Percentiles rank a stretch among this genome's conserved stretches.
Conservation (phyloP, 2,113 vertebrate genomes). For the Strix aluco region DNA sequence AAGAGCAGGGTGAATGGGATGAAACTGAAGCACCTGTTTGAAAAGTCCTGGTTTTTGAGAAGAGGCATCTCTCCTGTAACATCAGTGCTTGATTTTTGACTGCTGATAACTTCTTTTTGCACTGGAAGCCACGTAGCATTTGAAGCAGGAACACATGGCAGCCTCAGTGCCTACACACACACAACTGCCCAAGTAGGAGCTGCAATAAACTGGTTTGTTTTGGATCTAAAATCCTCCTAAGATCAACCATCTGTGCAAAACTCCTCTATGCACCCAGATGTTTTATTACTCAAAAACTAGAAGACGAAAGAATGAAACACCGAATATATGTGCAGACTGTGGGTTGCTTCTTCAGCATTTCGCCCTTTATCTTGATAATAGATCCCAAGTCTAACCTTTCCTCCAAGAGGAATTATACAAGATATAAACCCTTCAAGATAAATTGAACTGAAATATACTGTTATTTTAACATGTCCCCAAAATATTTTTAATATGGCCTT, state of each 20-base stretch:
- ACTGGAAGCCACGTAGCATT: neutral
- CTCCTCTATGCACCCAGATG: neutral
- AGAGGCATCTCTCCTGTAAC: neutral
- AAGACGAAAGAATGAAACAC: neutral
- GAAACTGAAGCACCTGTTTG: neutral
- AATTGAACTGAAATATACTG: neutral
- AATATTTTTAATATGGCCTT: neutral
- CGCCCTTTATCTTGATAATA: neutral
- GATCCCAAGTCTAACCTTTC: neutral
- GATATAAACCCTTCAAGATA: neutral
- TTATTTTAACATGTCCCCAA: neutral
- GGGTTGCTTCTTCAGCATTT: neutral
- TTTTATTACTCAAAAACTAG: neutral
- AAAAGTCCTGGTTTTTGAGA: neutral
- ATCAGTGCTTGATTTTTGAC: neutral
- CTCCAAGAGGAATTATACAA: neutral
- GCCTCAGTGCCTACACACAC: neutral
- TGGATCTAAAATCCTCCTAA: neutral
- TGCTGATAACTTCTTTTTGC: neutral
- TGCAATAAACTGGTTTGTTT: neutral
- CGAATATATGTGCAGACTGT: neutral
- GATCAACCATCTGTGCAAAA: neutral
- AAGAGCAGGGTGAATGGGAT: neutral
- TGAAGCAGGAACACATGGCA: neutral
- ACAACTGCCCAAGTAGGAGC: neutral